A percentile compares a stretch with the other conserved stretches of the same genome.
Evolutionary conservation across 2,888 invertebrate genomes (phyloP).

Genomic region (Dasysyrphus albostriatus): DNA sequence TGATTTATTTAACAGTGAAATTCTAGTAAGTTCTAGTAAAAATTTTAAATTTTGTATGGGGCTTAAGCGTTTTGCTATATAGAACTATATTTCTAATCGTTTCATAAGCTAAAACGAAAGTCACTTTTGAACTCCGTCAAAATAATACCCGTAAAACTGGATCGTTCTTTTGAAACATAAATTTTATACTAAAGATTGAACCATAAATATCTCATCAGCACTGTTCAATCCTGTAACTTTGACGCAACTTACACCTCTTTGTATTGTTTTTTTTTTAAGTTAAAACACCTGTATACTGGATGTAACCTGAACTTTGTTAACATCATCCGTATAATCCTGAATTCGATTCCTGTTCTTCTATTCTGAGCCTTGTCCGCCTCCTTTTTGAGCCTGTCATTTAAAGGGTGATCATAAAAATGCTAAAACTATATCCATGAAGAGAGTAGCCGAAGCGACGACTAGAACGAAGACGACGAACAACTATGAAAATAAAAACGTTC

Average conservation of each 20-base stretch:
- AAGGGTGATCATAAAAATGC: slow-evolving; percentile 60
- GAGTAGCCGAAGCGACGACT: slow-evolving; percentile 25
- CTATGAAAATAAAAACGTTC: slow-evolving; percentile 66
- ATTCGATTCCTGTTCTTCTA: slow-evolving; percentile 61
- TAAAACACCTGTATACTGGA: slow-evolving; percentile 60
- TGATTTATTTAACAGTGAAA: too few relatives aligned
- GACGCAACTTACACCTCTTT: slow-evolving; percentile 6
- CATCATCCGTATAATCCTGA: slow-evolving; percentile 70
- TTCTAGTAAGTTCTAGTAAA: too few relatives aligned
- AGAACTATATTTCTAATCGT: neutral
- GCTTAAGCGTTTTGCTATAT: neutral
- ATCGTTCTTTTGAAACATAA: slow-evolving; percentile 35
- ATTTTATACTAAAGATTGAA: slow-evolving; percentile 55
- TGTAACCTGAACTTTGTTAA: slow-evolving; percentile 67
- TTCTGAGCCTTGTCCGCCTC: slow-evolving; percentile 6
- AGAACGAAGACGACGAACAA: neutral
- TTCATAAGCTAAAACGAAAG: neutral
- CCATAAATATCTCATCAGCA: slow-evolving; percentile 65
- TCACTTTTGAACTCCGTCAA: neutral
- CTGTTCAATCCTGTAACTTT: slow-evolving; percentile 25
- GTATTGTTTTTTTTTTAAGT: slow-evolving; percentile 37
- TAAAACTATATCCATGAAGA: slow-evolving; percentile 49
- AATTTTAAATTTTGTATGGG: neutral
- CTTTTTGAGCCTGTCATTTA: slow-evolving; percentile 37
- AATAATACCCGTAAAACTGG: neutral